Evolutionary conservation across 2,113 vertebrate genomes (phyloP), one percentile per base, ranked within the genome.

Genomic region (Falco punctatus): DNA sequence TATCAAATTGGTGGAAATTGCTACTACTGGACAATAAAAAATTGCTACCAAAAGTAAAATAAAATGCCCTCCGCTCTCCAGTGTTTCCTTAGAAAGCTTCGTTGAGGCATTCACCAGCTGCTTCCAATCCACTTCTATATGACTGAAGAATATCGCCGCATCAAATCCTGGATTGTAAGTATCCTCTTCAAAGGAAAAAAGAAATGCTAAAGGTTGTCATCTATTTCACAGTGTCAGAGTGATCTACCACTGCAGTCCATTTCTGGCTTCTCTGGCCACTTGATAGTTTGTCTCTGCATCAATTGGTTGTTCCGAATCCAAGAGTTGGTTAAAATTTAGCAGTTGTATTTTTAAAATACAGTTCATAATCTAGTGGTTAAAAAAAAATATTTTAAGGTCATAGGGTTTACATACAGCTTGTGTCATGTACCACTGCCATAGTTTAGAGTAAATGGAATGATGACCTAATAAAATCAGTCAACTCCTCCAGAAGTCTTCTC

Each of bases 341-440:
- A 77, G 82, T 69, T 46, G 54, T 64, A 38, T 71, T 80, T 91
- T 88, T 46, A 59, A 93, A 88, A 67, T 21, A 91, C 46, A 93
- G 94, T 90, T 95, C 91, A 95, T 2, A 5, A 96, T 91, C 94
- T 98, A 98, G 98, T 98, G 98, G 98, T 98, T 98, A 96, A 95
- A 74, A 94, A 90, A 55, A 81, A 23, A 11, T 87, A 73, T 38
- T 61, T 94, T 94, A 96, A 92, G 91, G 92, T 94, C 84, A 28
- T 85, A 48, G 28, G 86, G 73, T 90, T 72, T 57, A 32, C 40
- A 71, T 83, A 81, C 81, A 94, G 92, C 71, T 95, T 87, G 92
- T 92, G 94, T 96, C 96, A 48, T 90, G 94, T 96, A 96, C 93
- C 94, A 95, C 89, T 59, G 93, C 55, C 91, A 91, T 38, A 73